These are phyloP conservation scores for Pseudococcus jackbeardsleyi DNA, from an alignment of 2,888 invertebrate genomes.

Conservation along the genomic window DNA sequence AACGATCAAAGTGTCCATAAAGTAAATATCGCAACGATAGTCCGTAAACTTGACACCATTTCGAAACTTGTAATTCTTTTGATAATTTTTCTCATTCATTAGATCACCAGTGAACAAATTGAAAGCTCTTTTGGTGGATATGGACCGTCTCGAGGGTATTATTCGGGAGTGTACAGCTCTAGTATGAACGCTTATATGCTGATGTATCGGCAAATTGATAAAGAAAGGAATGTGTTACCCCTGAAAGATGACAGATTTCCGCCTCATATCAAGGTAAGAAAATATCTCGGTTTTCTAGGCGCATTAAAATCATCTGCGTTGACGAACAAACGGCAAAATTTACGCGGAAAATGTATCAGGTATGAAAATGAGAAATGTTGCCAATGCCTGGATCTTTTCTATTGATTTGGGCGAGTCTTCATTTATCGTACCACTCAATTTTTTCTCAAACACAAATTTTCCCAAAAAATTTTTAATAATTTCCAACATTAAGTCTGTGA, in stretches of 20 bases:
- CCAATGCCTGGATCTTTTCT: too few relatives aligned
- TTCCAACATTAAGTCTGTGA: too few relatives aligned
- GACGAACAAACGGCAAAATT: too few relatives aligned
- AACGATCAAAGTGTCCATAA: constrained; percentile 86
- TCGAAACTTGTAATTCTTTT: not conserved
- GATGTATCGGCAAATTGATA: constrained; percentile 85
- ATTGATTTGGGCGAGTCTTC: too few relatives aligned
- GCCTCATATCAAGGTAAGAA: constrained; percentile 75
- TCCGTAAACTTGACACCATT: not conserved
- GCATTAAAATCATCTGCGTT: too few relatives aligned
- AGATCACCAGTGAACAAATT: constrained; percentile 86
- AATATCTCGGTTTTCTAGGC: too few relatives aligned
- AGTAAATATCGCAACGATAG: constrained; percentile 71
- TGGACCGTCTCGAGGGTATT: constrained; percentile 75
- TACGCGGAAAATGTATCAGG: too few relatives aligned
- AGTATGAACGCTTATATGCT: constrained; percentile 93
- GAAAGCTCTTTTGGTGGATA: constrained; percentile 84
- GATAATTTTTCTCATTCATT: constrained; percentile 59
- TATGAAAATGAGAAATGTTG: too few relatives aligned
- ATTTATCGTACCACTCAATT: too few relatives aligned
- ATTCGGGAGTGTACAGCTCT: constrained; percentile 81
- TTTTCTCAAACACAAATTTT: too few relatives aligned
- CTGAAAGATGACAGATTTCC: constrained; percentile 81
- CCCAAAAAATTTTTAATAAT: too few relatives aligned
- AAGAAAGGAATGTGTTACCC: constrained; percentile 75